These are phyloP conservation scores for Calidris pygmaea DNA, from an alignment of 2,113 vertebrate species.

Conservation along the genomic window DNA sequence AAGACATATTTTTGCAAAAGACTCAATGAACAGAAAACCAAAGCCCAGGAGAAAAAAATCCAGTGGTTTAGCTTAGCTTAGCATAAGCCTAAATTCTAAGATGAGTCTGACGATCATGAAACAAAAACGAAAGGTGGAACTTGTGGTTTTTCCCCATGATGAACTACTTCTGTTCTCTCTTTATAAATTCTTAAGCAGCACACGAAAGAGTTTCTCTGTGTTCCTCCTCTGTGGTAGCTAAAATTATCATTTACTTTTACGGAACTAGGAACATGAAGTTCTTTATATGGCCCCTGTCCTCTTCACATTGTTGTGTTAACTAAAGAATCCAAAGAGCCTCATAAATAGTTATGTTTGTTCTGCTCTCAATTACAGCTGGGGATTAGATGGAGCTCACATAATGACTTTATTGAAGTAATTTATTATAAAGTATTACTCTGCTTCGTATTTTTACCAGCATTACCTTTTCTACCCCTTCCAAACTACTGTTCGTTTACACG, in stretches of 20 bases:
- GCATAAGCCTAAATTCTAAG: not conserved
- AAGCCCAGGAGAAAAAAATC: not conserved
- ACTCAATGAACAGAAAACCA: not conserved
- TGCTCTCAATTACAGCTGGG: not conserved
- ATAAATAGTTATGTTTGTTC: not conserved
- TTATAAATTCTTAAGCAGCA: not conserved
- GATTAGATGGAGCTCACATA: not conserved
- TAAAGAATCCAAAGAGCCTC: not conserved
- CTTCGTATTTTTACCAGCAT: not conserved
- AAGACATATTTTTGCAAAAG: not conserved
- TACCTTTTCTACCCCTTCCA: not conserved
- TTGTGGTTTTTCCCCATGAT: rapidly evolving
- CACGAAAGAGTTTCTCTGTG: not conserved
- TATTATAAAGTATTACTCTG: not conserved
- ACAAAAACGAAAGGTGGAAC: not conserved
- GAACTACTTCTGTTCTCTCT: not conserved
- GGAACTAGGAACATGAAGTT: not conserved
- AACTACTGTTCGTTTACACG: not conserved
- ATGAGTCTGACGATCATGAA: not conserved
- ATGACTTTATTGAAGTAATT: not conserved
- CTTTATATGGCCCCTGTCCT: not conserved
- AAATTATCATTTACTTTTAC: not conserved
- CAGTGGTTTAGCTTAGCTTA: not conserved
- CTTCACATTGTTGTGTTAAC: not conserved
- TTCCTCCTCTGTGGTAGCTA: not conserved